Evolutionary conservation across 2,113 vertebrate genomes (phyloP).

Genomic region (Synodontis membranacea): DNA sequence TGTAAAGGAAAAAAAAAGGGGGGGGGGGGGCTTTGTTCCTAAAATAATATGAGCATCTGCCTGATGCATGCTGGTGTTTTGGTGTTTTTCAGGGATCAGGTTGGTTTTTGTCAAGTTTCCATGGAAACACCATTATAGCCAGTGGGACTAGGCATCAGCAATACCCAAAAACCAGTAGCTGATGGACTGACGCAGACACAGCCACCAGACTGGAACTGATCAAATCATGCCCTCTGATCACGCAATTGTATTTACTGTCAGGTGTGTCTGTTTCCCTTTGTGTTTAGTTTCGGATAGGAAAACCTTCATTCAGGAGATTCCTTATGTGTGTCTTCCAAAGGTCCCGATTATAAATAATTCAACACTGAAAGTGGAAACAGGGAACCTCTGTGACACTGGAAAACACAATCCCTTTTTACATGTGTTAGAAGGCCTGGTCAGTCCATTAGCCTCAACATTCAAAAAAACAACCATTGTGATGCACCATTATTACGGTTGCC

Average conservation of each 20-base stretch:
- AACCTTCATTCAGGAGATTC: background rate
- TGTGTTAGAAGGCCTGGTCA: conserved; percentile 24
- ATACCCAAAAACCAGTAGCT: conserved; percentile 13
- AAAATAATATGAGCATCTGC: background rate
- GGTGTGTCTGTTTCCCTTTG: background rate
- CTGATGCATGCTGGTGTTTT: background rate
- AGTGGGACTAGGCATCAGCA: conserved; percentile 29
- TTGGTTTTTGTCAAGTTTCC: conserved; percentile 28
- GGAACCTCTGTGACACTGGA: conserved; percentile 22
- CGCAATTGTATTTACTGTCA: conserved; percentile 10
- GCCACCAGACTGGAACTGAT: conserved; percentile 41
- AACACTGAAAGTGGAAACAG: conserved; percentile 42
- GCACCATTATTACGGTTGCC: conserved; percentile 42
- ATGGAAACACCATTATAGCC: conserved; percentile 45
- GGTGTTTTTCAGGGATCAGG: conserved; percentile 8
- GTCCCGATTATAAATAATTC: conserved; percentile 43
- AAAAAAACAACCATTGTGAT: conserved; percentile 4
- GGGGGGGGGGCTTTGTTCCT: background rate
- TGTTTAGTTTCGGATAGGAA: background rate
- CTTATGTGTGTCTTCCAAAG: conserved; percentile 4
- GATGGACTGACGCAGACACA: conserved; percentile 13
- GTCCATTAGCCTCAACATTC: background rate
- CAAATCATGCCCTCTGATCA: conserved; percentile 36
- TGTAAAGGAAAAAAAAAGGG: background rate
- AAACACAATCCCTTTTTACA: conserved; percentile 20